Base-by-base conservation (phyloP, 2,797 vertebrate genomes). In the Enteromius thamalakanensis region DNA sequence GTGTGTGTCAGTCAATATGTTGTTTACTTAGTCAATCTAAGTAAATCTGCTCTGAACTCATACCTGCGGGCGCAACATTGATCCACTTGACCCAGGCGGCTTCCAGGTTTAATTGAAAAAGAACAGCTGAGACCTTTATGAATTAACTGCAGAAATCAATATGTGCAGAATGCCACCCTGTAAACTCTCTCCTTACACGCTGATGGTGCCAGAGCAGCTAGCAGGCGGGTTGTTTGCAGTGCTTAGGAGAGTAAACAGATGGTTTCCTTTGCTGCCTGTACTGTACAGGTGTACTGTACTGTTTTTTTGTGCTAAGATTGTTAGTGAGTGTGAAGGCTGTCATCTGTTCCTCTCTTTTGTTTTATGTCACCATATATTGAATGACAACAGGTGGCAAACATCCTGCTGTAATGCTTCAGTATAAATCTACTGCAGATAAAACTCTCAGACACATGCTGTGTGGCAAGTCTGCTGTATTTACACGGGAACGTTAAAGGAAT, bases 81-180 rank as follows among this genome's bases (percentile, higher is more conserved):
- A 89, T 87, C 87, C 79, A 84, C 85, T 86, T 86, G 88, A 89
- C 87, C 86, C 82, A 70, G 26, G 53, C 67, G 84, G 85, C 85
- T 89, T 87, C 87, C 80, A 75, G 80, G 83, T 88, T 85, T 89
- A 90, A 89, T 90, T 89, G 88, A 90, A 90, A 89, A 88, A 88
- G 84, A 85, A 85, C 86, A 86, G 83, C 70, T 45, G 80, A 81
- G 81, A 88, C 87, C 86, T 89, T 88, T 85, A 85, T 81, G 87
- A 89, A 90, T 88, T 84, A 89, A 89, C 79, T 85, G 82, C 34
- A 21, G 67, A 79, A 85, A 89, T 90, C 88, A 82, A 90, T 90
- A 87, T 76, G 76, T 70, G 81, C 55, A 71, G 69, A 80, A 86
- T 64, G 76, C 47, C 78, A 74, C 29, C 40, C 23, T 60, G 45